Percentiles rank a stretch among this genome's conserved stretches.
Conservation (phyloP, 2,888 invertebrate species). For the Lithophane semibrunnea region DNA sequence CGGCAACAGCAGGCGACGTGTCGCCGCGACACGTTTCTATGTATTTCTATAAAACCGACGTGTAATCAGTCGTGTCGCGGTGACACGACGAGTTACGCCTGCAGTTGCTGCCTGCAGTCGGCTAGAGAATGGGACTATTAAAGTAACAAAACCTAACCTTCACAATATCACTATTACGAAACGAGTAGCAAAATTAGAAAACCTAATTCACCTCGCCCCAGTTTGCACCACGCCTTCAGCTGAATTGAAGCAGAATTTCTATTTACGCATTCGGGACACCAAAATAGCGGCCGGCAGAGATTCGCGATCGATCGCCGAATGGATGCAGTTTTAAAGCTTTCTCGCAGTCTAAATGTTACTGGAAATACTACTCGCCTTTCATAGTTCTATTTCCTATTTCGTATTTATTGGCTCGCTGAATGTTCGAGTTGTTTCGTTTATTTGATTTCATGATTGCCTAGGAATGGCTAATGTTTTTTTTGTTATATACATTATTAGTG, state of each 20-base stretch:
- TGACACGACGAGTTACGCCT: no score
- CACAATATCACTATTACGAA: background rate
- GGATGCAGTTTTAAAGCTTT: conserved; percentile 59
- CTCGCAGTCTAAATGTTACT: conserved; percentile 38
- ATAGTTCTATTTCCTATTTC: conserved; percentile 37
- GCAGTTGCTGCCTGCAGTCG: no score
- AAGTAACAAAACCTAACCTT: background rate
- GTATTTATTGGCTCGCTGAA: conserved; percentile 36
- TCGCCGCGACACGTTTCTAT: no score
- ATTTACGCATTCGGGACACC: conserved; percentile 41
- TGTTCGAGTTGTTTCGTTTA: conserved; percentile 9
- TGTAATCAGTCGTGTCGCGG: no score
- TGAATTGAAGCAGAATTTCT: conserved; percentile 33
- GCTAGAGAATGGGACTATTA: no score
- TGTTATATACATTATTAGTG: no score
- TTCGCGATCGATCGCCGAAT: conserved; percentile 61
- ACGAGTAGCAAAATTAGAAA: conserved; percentile 16
- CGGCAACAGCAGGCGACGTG: no score
- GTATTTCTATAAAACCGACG: no score
- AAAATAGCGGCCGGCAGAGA: conserved; percentile 61
- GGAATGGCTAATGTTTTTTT: conserved; percentile 11
- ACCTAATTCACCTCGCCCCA: conserved; percentile 2
- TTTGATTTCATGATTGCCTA: conserved; percentile 34
- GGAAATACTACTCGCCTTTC: conserved; percentile 36
- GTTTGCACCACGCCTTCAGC: background rate